Evolutionary conservation across 2,888 invertebrate species (phyloP).

Genomic region (Abrostola triplasia): DNA sequence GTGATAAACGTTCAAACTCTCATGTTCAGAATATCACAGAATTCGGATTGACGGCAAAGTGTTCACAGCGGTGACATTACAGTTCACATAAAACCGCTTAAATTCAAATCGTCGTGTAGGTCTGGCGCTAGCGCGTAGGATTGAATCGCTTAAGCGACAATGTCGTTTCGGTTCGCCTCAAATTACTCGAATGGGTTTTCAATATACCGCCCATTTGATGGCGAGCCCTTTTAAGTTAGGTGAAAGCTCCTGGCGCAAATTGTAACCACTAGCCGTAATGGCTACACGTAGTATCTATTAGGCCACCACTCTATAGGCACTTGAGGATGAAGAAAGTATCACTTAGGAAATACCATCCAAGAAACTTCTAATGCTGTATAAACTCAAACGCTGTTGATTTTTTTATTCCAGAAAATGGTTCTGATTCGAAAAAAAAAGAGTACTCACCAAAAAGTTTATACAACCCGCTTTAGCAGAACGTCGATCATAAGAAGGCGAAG

Average conservation of each 20-base stretch:
- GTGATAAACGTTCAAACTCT: neutral
- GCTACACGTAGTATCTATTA: conserved; percentile 62
- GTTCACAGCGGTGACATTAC: conserved; percentile 58
- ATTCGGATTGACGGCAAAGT: conserved; percentile 37
- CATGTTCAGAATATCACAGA: neutral
- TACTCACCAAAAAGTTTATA: conserved; percentile 35
- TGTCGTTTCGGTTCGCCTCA: conserved; percentile 81
- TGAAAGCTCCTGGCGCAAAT: conserved; percentile 66
- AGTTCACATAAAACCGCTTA: conserved; percentile 71
- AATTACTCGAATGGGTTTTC: conserved; percentile 84
- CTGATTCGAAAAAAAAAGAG: conserved; percentile 37
- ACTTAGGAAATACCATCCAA: conserved; percentile 43
- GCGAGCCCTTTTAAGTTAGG: conserved; percentile 73
- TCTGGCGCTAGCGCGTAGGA: conserved; percentile 74
- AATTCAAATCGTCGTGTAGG: conserved; percentile 79
- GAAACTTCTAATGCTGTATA: conserved; percentile 34
- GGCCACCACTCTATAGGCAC: conserved; percentile 50
- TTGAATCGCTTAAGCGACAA: conserved; percentile 84
- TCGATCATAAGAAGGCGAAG: conserved; percentile 57
- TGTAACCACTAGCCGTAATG: conserved; percentile 68
- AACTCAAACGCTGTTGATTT: conserved; percentile 31
- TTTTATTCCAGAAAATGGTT: conserved; percentile 28
- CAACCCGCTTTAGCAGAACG: conserved; percentile 46
- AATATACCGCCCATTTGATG: conserved; percentile 78
- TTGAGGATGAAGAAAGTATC: conserved; percentile 55